Percentiles rank a stretch among this genome's conserved stretches.
These are phyloP conservation scores for Apis dorsata DNA, from an alignment of 1,140 invertebrate species.

Conservation along the genomic window DNA sequence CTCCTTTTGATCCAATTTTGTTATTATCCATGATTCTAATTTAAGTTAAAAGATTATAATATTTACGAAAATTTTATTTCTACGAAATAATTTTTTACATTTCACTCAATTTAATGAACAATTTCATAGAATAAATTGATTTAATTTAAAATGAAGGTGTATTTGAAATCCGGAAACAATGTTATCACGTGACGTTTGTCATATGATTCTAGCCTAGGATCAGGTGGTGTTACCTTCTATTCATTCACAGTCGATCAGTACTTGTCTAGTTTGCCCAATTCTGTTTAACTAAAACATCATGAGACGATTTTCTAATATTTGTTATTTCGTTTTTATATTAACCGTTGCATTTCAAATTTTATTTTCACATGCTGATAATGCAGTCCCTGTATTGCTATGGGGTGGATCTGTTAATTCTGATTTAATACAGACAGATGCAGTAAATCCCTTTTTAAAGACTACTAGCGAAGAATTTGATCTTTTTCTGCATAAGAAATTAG, in stretches of 20 bases:
- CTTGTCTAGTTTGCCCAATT: conserved; percentile 29
- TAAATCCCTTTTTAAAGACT: conserved; percentile 68
- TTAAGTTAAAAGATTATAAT: background rate
- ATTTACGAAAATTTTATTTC: background rate
- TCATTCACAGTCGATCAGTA: conserved; percentile 37
- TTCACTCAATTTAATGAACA: background rate
- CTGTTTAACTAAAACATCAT: conserved; percentile 39
- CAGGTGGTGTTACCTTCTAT: conserved; percentile 64
- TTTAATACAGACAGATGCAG: conserved; percentile 25
- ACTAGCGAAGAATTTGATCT: conserved; percentile 62
- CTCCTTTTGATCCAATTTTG: conserved; percentile 44
- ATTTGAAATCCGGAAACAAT: conserved; percentile 59
- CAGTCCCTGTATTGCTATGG: conserved; percentile 72
- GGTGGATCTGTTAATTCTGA: conserved; percentile 47
- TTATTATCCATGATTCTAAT: conserved; percentile 6
- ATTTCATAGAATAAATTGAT: background rate
- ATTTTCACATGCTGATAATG: conserved; percentile 46
- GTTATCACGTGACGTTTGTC: conserved; percentile 66
- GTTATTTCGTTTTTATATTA: conserved; percentile 43
- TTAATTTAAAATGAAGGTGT: background rate
- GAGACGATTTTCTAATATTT: conserved; percentile 34
- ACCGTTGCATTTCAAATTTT: conserved; percentile 37
- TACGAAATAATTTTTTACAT: background rate
- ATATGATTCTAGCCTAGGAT: conserved; percentile 62
- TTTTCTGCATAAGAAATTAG: conserved; percentile 59